A percentile compares a stretch with the other conserved stretches of the same genome.
phyloP scores from a whole-genome alignment of 2,888 invertebrate genomes.

The Philereme transversata region DNA sequence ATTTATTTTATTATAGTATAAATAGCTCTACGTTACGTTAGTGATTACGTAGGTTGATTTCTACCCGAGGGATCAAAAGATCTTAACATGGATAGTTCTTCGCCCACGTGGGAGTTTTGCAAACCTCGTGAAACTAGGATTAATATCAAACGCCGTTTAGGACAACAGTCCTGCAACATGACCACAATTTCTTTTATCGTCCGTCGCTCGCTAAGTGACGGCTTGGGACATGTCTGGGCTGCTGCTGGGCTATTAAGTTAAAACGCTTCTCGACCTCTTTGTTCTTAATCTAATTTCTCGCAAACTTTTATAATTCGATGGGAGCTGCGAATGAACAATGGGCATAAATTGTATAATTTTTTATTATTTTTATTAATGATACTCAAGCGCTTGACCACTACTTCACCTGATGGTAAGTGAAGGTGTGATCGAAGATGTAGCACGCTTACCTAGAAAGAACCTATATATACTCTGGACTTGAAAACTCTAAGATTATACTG shows the following conservation, averaged over 20 bases:
- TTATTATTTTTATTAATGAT: too few species aligned
- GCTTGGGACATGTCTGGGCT: constrained; percentile 52
- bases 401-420: too few species aligned
- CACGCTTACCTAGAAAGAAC: too few species aligned
- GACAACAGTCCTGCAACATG: constrained; percentile 28
- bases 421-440: too few species aligned
- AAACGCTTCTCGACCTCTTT: constrained; percentile 59
- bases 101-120: neutral
- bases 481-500: too few species aligned
- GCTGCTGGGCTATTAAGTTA: constrained; percentile 61
- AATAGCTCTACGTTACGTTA: too few species aligned
- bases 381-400: too few species aligned
- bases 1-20: too few species aligned
- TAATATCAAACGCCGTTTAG: constrained; percentile 24
- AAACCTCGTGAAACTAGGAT: constrained; percentile 11
- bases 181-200: constrained; percentile 50
- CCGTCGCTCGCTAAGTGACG: constrained; percentile 55
- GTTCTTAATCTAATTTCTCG: constrained; percentile 64
- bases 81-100: too few species aligned
- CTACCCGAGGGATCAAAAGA: too few species aligned
- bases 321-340: constrained; percentile 57
- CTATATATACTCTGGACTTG: too few species aligned
- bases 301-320: constrained; percentile 65
- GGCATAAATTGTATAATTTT: constrained; percentile 33
- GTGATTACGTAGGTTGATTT: too few species aligned